Conservation (phyloP, 2,888 invertebrate species). For the Chrysolina americana region DNA sequence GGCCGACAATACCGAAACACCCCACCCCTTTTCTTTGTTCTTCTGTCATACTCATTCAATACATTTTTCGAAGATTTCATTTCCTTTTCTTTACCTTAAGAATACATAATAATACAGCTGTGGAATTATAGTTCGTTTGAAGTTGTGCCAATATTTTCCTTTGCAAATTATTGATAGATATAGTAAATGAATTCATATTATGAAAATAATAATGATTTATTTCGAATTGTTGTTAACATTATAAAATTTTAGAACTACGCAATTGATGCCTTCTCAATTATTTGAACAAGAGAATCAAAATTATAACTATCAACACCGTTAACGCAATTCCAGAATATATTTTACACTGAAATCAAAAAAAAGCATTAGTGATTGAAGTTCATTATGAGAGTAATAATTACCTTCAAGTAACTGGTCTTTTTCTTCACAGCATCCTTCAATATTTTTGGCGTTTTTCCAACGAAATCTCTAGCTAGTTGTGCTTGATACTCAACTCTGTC, state of each 20-base stretch:
- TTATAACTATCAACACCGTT: slow-evolving; percentile 26
- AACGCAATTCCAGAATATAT: slow-evolving; percentile 31
- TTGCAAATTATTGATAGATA: too few species aligned
- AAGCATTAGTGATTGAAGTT: background rate
- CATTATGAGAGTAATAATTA: slow-evolving; percentile 55
- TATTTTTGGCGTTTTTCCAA: slow-evolving; percentile 73
- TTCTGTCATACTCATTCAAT: too few species aligned
- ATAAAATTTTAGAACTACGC: background rate
- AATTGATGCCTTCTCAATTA: background rate
- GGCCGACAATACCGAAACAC: too few species aligned
- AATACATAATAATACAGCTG: too few species aligned
- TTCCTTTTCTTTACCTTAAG: too few species aligned
- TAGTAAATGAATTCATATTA: too few species aligned
- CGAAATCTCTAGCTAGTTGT: slow-evolving; percentile 74
- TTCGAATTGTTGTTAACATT: too few species aligned
- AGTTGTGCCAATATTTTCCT: too few species aligned
- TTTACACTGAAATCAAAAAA: slow-evolving; percentile 33
- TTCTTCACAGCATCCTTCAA: slow-evolving; percentile 72
- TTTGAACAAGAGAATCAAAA: slow-evolving; percentile 27
- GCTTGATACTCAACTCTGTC: slow-evolving; percentile 80
- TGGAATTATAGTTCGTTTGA: too few species aligned
- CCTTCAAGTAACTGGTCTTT: slow-evolving; percentile 72
- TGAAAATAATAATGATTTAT: too few species aligned
- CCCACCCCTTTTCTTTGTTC: too few species aligned
- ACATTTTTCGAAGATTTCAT: too few species aligned